Evolutionary conservation across 2,797 vertebrate species (phyloP), one percentile per base, ranked within the genome.

Genomic region (Astyanax mexicanus): DNA sequence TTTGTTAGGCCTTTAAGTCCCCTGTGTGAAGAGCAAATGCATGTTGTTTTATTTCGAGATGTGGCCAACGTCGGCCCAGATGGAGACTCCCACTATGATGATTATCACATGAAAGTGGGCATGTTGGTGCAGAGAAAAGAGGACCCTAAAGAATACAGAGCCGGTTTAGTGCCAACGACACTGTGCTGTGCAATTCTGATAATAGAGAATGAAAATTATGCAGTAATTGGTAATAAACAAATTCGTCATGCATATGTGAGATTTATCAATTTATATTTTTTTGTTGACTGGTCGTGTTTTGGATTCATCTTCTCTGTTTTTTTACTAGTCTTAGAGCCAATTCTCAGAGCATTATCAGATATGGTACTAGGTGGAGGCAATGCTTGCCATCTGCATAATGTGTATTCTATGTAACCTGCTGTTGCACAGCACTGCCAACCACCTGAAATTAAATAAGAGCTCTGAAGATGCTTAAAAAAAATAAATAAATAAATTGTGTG

Each of bases 181-280:
- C 32, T 83, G 80, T 70, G 81, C 84, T 85, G 61, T 86, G 79
- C 73, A 72, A 74, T 67, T 73, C 55, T 70, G 82, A 80, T 78
- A 84, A 90, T 88, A 78, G 81, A 73, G 54, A 68, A 61, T 72
- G 25, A 13, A 60, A 83, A 69, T 75, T 68, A 75, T 74, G 72
- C 80, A 74, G 73, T 71, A 80, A 78, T 86, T 79, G 80, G 75
- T 80, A 61, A 81, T 88, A 84, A 84, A 89, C 85, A 75, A 81
- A 70, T 78, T 52, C 73, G 83, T 87, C 84, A 86, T 80, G 80
- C 84, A 60, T 87, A 88, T 87, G 87, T 91, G 86, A 86, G 86
- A 85, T 87, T 84, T 67, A 83, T 87, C 81, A 82, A 82, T 92
- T 87, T 84, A 78, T n/a, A n/a, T n/a, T n/a, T n/a, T 83, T 83